A percentile compares a stretch with the other conserved stretches of the same genome.
These are phyloP conservation scores for Danaus melanippus DNA, from an alignment of 1,140 invertebrate genomes.

Conservation along the genomic window DNA sequence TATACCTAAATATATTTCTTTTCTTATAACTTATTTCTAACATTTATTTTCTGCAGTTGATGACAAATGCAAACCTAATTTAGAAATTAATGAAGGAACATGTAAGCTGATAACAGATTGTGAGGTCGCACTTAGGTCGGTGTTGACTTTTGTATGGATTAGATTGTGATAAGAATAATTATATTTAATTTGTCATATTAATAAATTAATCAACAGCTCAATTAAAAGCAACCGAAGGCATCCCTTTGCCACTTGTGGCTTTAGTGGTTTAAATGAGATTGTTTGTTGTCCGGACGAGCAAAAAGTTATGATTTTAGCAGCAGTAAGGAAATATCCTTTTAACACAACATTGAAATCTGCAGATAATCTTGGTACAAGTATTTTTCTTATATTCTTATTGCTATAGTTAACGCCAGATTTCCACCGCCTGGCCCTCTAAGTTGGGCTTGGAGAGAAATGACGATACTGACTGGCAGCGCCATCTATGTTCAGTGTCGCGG, in stretches of 20 bases:
- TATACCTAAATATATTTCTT: neutral
- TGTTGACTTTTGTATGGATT: slow-evolving; percentile 3
- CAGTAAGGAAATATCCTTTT: neutral
- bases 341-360: neutral
- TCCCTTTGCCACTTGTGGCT: slow-evolving; percentile 44
- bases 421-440: no score
- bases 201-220: slow-evolving; percentile 18
- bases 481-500: no score
- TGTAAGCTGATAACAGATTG: slow-evolving; percentile 35
- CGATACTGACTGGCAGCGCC: no score
- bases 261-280: slow-evolving; percentile 29
- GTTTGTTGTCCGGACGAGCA: slow-evolving; percentile 37
- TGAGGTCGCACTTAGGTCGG: slow-evolving; percentile 36
- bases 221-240: slow-evolving; percentile 23
- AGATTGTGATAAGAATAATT: no score
- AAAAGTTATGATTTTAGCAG: neutral
- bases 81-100: slow-evolving; percentile 22
- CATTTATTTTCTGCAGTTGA: slow-evolving; percentile 31
- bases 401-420: no score
- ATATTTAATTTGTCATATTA: no score
- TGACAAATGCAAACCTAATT: slow-evolving; percentile 30
- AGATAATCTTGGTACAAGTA: slow-evolving; percentile 15
- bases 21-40: neutral
- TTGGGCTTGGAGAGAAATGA: no score
- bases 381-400: slow-evolving; percentile 1